Percentiles rank a stretch among this genome's conserved stretches.
Evolutionary conservation across 2,113 vertebrate species (phyloP).

Genomic region (Ammodramus savannarum): DNA sequence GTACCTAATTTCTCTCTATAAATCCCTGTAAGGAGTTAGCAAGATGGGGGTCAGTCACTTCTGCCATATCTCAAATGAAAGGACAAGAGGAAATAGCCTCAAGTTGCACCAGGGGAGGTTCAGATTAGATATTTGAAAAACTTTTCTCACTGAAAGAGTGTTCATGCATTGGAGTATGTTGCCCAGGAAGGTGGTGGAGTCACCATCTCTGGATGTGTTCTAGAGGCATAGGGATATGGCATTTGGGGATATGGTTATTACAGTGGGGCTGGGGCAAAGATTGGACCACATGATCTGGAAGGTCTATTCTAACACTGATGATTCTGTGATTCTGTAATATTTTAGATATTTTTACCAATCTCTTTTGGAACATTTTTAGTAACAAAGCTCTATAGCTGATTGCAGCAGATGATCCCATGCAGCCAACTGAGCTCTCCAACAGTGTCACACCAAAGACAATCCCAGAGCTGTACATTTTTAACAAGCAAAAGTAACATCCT

Average conservation of each 20-base stretch:
- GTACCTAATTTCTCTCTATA: neutral
- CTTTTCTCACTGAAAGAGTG: neutral
- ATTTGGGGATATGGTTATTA: neutral
- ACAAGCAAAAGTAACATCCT: neutral
- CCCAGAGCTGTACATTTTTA: neutral
- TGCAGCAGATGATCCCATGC: neutral
- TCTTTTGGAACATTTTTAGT: neutral
- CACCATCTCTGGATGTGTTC: neutral
- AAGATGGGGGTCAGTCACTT: rapidly evolving
- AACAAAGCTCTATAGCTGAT: neutral
- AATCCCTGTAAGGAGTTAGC: neutral
- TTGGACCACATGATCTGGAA: neutral
- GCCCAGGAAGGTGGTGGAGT: neutral
- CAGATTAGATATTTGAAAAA: neutral
- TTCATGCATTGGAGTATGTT: neutral
- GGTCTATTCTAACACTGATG: neutral
- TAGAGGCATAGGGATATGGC: neutral
- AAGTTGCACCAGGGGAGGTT: neutral
- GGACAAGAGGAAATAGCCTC: neutral
- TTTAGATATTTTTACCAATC: neutral
- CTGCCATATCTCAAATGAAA: neutral
- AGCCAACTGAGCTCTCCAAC: neutral
- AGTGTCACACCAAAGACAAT: neutral
- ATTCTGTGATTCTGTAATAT: neutral
- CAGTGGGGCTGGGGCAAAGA: neutral